A percentile compares a stretch with the other conserved stretches of the same genome.
These are phyloP conservation scores for Electrophaes corylata DNA, from an alignment of 2,888 invertebrate species.

Conservation along the genomic window DNA sequence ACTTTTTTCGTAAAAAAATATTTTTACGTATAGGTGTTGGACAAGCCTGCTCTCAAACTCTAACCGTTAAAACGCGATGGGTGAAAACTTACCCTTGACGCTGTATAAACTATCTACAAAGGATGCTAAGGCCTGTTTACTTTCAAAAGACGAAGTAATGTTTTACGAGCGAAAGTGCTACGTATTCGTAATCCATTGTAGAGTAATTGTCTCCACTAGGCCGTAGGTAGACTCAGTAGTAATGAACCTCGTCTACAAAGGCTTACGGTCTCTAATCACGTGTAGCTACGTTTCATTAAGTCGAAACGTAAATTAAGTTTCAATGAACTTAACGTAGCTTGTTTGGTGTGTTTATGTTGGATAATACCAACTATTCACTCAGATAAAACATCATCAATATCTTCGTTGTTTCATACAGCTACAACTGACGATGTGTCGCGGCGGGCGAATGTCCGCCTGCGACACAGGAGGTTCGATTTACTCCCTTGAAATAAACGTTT, in stretches of 20 bases:
- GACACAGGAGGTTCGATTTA: too few species aligned
- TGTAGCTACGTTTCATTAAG: conserved; percentile 19
- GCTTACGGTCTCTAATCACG: conserved; percentile 42
- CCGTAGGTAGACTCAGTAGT: conserved; percentile 1
- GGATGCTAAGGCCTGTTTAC: too few species aligned
- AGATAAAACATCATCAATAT: not conserved
- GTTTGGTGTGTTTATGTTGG: conserved; percentile 1
- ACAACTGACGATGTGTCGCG: too few species aligned
- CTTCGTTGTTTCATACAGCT: too few species aligned
- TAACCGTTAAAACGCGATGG: too few species aligned
- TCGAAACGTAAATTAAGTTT: conserved; percentile 43
- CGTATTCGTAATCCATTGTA: conserved; percentile 1
- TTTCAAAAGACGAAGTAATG: not conserved
- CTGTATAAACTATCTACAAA: too few species aligned
- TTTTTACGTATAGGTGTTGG: too few species aligned
- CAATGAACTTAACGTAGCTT: conserved; percentile 24
- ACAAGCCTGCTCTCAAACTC: too few species aligned
- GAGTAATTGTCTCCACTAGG: conserved; percentile 2
- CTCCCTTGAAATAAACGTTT: too few species aligned
- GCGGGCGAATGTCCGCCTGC: too few species aligned
- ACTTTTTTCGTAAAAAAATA: too few species aligned
- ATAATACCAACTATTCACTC: not conserved
- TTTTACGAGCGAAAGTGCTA: conserved; percentile 3
- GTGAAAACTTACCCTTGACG: too few species aligned
- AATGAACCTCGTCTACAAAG: conserved; percentile 19